Evolutionary conservation across 2,797 vertebrate genomes (phyloP).

Genomic region (Pantherophis vulpinus): DNA sequence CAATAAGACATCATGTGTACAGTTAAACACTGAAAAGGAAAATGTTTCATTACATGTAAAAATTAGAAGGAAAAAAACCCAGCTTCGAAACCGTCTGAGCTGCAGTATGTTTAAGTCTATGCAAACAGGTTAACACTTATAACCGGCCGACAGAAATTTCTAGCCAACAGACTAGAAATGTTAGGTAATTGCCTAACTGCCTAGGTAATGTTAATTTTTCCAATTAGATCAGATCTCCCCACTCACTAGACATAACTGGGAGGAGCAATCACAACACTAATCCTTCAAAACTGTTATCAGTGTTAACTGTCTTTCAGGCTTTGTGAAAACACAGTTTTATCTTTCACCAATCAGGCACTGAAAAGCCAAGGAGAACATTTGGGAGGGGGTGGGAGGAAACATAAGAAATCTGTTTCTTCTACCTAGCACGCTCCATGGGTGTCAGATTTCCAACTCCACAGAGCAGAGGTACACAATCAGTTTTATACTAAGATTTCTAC

Average conservation of each 20-base stretch:
- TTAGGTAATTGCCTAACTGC: background rate
- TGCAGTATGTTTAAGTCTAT: too few relatives aligned
- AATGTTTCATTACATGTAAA: background rate
- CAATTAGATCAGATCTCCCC: background rate
- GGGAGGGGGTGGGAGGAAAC: background rate
- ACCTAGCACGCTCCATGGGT: background rate
- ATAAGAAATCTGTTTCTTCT: background rate
- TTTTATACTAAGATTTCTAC: background rate
- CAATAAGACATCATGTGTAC: background rate
- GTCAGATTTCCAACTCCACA: background rate
- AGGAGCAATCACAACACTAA: slow-evolving; percentile 4
- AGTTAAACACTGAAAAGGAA: background rate
- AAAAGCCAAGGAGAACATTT: background rate
- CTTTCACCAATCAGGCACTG: background rate
- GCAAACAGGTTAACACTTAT: background rate
- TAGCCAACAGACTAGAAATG: background rate
- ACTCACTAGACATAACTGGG: slow-evolving; percentile 26
- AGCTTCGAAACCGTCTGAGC: background rate
- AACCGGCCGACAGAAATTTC: background rate
- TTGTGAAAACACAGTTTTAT: background rate
- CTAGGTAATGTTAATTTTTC: slow-evolving; percentile 11
- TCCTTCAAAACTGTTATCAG: background rate
- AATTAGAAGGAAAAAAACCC: background rate
- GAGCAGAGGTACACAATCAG: background rate
- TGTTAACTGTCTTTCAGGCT: background rate